Conservation (phyloP, 2,113 vertebrate species). For the Rhinichthys klamathensis region DNA sequence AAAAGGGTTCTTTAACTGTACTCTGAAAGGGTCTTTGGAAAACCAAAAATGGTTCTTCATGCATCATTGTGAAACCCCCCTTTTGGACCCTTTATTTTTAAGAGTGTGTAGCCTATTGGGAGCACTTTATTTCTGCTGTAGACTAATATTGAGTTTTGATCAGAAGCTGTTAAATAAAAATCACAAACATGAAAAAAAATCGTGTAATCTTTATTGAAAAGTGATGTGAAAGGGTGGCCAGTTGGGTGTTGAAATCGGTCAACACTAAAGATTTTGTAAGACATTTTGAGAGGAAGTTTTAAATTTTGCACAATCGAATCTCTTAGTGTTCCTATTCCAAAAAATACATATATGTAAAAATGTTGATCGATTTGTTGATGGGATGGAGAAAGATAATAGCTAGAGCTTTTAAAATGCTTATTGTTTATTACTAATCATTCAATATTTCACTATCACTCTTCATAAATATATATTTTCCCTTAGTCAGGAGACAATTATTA, state of each 20-base stretch:
- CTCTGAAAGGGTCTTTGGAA: no score
- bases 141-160: no score
- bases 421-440: not conserved
- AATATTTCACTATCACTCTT: not conserved
- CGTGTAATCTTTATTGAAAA: not conserved
- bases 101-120: no score
- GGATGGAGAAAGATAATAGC: not conserved
- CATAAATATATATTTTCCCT: not conserved
- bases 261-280: not conserved
- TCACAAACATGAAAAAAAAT: not conserved
- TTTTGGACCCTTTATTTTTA: no score
- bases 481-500: no score
- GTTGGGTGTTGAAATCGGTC: not conserved
- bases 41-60: no score
- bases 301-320: not conserved
- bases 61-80: no score
- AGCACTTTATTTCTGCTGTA: no score
- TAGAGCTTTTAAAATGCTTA: not conserved
- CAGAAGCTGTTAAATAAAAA: no score
- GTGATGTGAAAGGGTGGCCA: not conserved
- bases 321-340: not conserved
- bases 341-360: not conserved
- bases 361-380: not conserved
- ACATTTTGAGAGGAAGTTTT: not conserved
- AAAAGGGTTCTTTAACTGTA: no score